Evolutionary conservation across 2,797 vertebrate genomes (phyloP).

Genomic region (Scleropages formosus): DNA sequence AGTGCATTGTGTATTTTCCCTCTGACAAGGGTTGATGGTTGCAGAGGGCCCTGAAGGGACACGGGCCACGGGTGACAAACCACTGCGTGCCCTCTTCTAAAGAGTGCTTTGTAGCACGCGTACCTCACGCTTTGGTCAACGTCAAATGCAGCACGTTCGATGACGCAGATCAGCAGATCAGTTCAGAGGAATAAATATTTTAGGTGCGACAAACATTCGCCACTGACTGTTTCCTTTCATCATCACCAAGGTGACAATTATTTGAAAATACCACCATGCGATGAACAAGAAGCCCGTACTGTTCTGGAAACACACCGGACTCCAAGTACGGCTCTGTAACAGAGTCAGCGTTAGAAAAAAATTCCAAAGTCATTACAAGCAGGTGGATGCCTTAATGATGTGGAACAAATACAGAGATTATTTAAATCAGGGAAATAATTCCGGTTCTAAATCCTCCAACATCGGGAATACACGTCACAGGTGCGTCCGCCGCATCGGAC

Average conservation of each 20-base stretch:
- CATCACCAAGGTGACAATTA: no score
- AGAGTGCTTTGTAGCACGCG: not conserved
- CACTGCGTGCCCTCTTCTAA: not conserved
- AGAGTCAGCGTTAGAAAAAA: not conserved
- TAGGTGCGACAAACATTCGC: no score
- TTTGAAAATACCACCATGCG: no score
- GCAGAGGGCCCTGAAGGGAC: not conserved
- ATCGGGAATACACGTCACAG: not conserved
- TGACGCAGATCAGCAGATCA: not conserved
- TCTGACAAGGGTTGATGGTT: not conserved
- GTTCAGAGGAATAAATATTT: no score
- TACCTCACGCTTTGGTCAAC: not conserved
- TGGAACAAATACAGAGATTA: not conserved
- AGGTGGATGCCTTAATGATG: not conserved
- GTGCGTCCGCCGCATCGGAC: not conserved
- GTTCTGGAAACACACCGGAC: no score
- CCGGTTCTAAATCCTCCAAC: not conserved
- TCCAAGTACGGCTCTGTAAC: not conserved
- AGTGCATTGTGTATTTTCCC: conserved; percentile 6
- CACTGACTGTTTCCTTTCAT: no score
- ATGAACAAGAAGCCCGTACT: no score
- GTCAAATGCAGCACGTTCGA: not conserved
- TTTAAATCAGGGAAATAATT: not conserved
- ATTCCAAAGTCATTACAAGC: not conserved
- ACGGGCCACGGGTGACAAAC: not conserved